phyloP scores from a whole-genome alignment of 2,797 vertebrate species.

The Monodelphis domestica region DNA sequence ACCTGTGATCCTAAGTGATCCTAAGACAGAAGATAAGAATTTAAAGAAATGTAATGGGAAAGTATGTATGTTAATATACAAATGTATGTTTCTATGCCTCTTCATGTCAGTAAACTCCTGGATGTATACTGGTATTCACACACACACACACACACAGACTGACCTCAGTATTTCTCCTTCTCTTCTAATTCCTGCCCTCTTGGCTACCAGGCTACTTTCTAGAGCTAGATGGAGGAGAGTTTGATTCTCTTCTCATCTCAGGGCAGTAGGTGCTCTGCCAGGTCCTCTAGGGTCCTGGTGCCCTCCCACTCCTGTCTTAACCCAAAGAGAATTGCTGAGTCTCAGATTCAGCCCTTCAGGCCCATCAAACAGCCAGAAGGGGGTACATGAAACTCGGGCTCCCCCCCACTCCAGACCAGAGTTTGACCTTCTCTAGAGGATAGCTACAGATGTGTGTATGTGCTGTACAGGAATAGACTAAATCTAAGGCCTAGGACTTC shows the following conservation, averaged over 20 bases:
- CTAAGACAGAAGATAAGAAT: too few relatives aligned
- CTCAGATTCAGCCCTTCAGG: background rate
- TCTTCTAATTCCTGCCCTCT: background rate
- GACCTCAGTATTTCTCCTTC: background rate
- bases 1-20: too few relatives aligned
- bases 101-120: background rate
- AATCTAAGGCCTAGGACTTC: constrained; percentile 40
- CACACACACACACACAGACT: background rate
- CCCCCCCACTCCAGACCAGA: constrained; percentile 57
- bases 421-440: constrained; percentile 72
- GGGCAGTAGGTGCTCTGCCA: background rate
- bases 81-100: rapidly evolving
- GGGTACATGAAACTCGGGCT: constrained; percentile 40
- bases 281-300: background rate
- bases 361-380: constrained; percentile 39
- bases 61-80: background rate
- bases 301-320: background rate
- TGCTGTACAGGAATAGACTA: constrained; percentile 66
- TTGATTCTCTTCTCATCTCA: background rate
- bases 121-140: background rate
- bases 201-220: constrained; percentile 5
- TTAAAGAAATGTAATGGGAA: background rate
- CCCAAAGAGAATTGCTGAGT: constrained; percentile 5
- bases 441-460: constrained; percentile 61
- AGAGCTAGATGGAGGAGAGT: background rate